Evolutionary conservation across 2,797 vertebrate species (phyloP).

Genomic region (Tenualosa ilisha): DNA sequence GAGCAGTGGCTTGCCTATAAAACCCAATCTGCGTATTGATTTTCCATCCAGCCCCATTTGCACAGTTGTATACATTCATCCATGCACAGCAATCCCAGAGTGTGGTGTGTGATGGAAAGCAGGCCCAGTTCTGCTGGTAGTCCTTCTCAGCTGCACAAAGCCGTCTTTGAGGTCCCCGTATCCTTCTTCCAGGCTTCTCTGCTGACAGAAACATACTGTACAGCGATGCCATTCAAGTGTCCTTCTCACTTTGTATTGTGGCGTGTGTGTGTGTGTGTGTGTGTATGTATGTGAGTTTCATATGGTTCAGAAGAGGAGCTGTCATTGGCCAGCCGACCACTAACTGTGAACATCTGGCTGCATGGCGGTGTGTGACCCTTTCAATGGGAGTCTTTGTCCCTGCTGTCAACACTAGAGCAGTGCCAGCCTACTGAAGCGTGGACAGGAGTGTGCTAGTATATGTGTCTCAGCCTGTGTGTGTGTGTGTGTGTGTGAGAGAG

Average conservation of each 20-base stretch:
- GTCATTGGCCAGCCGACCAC: slow-evolving; percentile 68
- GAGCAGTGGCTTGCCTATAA: slow-evolving; percentile 5
- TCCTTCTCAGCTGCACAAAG: neutral
- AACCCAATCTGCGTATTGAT: slow-evolving; percentile 4
- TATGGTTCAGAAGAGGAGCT: slow-evolving; percentile 56
- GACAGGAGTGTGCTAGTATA: slow-evolving; percentile 1
- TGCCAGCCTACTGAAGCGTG: neutral
- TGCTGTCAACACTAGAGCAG: slow-evolving; percentile 60
- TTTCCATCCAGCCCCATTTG: neutral
- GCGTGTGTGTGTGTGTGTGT: neutral
- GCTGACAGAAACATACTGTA: neutral
- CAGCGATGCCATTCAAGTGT: neutral
- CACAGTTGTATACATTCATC: neutral
- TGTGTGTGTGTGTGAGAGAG: too few relatives aligned
- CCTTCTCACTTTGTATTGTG: neutral
- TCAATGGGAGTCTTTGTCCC: slow-evolving; percentile 71
- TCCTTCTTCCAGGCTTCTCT: neutral
- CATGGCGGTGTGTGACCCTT: slow-evolving; percentile 51
- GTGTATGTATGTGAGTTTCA: slow-evolving; percentile 53
- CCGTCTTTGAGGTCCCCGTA: neutral
- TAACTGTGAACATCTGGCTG: slow-evolving; percentile 73
- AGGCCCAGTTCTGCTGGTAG: neutral
- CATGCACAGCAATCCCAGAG: neutral
- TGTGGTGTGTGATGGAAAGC: neutral
- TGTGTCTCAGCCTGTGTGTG: neutral